These are phyloP conservation scores for Luehdorfia chinensis DNA, from an alignment of 1,140 invertebrate genomes.

Conservation along the genomic window DNA sequence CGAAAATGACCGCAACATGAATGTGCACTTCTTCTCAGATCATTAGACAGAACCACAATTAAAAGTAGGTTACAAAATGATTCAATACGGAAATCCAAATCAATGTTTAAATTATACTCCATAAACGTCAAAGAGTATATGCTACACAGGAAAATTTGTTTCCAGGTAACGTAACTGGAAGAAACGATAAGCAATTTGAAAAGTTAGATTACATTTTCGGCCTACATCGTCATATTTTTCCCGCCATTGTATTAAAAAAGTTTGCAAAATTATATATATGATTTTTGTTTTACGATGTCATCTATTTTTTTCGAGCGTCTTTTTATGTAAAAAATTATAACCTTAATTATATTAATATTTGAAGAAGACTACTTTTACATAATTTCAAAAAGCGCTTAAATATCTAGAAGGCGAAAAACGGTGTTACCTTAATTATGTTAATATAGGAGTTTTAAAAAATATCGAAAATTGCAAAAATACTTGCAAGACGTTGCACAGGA, in stretches of 20 bases:
- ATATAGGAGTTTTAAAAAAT: too few species aligned
- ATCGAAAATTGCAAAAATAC: too few species aligned
- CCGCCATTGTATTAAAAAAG: conserved; percentile 11
- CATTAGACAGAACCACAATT: not conserved
- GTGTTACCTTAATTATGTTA: too few species aligned
- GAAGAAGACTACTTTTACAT: too few species aligned
- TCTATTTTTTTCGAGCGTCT: too few species aligned
- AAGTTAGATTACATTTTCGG: conserved; percentile 16
- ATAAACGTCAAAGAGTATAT: not conserved
- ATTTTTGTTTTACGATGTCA: too few species aligned
- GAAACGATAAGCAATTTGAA: conserved; percentile 14
- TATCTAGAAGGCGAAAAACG: too few species aligned
- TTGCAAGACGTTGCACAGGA: too few species aligned
- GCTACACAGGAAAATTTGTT: conserved; percentile 12
- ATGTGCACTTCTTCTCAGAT: too few species aligned
- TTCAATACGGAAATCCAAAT: conserved; percentile 4
- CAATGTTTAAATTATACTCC: not conserved
- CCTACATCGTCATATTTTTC: conserved; percentile 7
- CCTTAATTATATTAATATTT: too few species aligned
- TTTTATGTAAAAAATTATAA: too few species aligned
- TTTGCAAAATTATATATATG: conserved; percentile 2
- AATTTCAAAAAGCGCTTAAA: too few species aligned
- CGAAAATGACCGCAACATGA: conserved; percentile 1
- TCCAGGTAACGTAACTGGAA: not conserved
- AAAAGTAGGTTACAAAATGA: not conserved